Evolutionary conservation across 92 coral and sea anemone genomes (phyloP), one percentile per base, ranked within the genome.

Genomic region (Bergia sp.): DNA sequence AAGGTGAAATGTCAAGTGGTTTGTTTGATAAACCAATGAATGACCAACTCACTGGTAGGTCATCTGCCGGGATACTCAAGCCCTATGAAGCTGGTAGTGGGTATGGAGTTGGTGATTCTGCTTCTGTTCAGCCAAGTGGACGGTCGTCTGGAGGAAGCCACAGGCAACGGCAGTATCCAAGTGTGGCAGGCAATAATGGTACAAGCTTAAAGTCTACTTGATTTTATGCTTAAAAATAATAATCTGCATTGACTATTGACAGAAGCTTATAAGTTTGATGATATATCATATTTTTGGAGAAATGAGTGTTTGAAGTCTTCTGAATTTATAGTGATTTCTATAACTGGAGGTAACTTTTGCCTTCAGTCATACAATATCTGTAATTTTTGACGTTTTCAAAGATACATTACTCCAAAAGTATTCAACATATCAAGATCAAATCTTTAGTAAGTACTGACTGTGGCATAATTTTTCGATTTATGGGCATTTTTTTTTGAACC

Each of bases 91-190:
- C 92, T 58, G 98, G 94, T 65, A 93, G 95, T 81, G 97, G 96
- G 42, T 85, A 87, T 65, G 96, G 96, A 72, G 99, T 95, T 6
- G 99, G 96, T 9, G 94, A 96, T 90, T 92, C 87, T 42, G 89
- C 73, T 65, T 74, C 73, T 88, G 88, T 84, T 84, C 87, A 73
- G 77, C 87, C 87, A 67, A 36, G 78, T 71, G 87, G 87, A 53
- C 87, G 75, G 67, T 80, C 82, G 20, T 38, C 89, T 72, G 91
- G 90, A 67, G 83, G 88, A 85, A 53, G 84, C 45, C 85, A 42
- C 45, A 57, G 43, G 20, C 75, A 86, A 29, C 90, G 90, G 4
- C 85, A 84, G 9, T 49, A 84, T 37, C 44, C 58, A 71, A 84
- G 45, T 43, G 65, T 37, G 1, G 74, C 79, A 44, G 57, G 65